phyloP scores from a whole-genome alignment of 1,140 invertebrate species.

The Drosophila dunni region DNA sequence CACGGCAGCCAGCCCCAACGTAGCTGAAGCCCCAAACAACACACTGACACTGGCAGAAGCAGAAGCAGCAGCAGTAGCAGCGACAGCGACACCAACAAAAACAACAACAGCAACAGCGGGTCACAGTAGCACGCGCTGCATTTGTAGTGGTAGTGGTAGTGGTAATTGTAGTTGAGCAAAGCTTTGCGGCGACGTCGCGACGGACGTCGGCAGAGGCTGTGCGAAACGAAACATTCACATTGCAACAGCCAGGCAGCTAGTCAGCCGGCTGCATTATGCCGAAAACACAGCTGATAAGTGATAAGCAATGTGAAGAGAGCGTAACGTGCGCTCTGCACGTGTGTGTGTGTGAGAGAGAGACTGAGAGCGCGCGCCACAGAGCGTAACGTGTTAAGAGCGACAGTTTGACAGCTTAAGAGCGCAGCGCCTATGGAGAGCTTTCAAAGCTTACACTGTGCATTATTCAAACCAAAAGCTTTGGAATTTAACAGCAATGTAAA shows the following conservation, averaged over 20 bases:
- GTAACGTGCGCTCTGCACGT: background rate
- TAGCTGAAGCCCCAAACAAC: constrained; percentile 56
- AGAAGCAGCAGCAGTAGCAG: constrained; percentile 21
- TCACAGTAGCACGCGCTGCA: constrained; percentile 47
- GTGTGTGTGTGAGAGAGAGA: background rate
- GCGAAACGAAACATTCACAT: constrained; percentile 29
- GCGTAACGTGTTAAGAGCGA: constrained; percentile 18
- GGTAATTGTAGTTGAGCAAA: constrained; percentile 56
- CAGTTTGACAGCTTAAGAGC: constrained; percentile 19
- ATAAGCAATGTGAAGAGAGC: constrained; percentile 52
- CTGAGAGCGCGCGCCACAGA: constrained; percentile 3
- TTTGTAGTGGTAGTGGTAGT: constrained; percentile 48
- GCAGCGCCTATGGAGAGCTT: constrained; percentile 19
- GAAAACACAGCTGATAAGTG: constrained; percentile 70
- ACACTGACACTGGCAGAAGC: constrained; percentile 29
- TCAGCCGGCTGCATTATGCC: constrained; percentile 56
- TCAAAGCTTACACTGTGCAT: constrained; percentile 48
- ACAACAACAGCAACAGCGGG: constrained; percentile 28
- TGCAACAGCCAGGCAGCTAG: constrained; percentile 47
- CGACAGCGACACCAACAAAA: constrained; percentile 33
- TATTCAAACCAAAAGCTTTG: constrained; percentile 7
- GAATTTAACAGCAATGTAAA: background rate
- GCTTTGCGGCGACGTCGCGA: constrained; percentile 58
- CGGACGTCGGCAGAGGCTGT: constrained; percentile 47
- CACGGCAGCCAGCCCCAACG: constrained; percentile 48